Percentiles rank a stretch among this genome's conserved stretches.
Evolutionary conservation across 2,888 invertebrate species (phyloP).

Genomic region (Galerucella pusilla): DNA sequence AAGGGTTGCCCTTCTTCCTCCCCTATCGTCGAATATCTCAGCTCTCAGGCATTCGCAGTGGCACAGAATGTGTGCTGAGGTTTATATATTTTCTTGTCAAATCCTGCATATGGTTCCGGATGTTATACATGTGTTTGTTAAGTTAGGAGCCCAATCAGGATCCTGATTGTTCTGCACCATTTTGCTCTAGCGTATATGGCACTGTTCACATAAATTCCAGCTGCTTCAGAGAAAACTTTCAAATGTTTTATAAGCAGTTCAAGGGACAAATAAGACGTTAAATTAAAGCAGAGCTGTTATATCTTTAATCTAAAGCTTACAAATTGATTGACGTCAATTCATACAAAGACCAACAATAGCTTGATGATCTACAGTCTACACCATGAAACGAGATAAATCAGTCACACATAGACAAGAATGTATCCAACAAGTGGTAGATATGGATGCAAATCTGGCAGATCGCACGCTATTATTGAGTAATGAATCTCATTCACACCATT

Average conservation of each 20-base stretch:
- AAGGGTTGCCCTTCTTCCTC: too few relatives aligned
- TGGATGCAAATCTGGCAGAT: not conserved
- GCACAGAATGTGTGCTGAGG: too few relatives aligned
- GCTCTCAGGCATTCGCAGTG: too few relatives aligned
- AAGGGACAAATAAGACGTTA: not conserved
- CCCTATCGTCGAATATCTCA: too few relatives aligned
- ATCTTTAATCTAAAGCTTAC: not conserved
- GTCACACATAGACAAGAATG: not conserved
- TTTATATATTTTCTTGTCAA: too few relatives aligned
- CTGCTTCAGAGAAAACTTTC: too few relatives aligned
- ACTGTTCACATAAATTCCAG: too few relatives aligned
- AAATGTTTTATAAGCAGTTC: not conserved
- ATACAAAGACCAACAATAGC: not conserved
- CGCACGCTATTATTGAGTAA: not conserved
- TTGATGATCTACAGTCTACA: not conserved
- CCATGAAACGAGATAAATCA: not conserved
- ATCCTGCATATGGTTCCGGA: too few relatives aligned
- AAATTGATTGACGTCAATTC: not conserved
- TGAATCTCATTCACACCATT: not conserved
- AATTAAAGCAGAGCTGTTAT: not conserved
- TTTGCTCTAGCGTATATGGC: too few relatives aligned
- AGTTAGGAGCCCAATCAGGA: too few relatives aligned
- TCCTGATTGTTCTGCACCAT: too few relatives aligned
- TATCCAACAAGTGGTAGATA: not conserved
- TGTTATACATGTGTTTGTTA: too few relatives aligned